Percentiles rank a stretch among this genome's conserved stretches.
phyloP scores from a whole-genome alignment of 2,888 invertebrate species.

The Drosophila melanosoma region DNA sequence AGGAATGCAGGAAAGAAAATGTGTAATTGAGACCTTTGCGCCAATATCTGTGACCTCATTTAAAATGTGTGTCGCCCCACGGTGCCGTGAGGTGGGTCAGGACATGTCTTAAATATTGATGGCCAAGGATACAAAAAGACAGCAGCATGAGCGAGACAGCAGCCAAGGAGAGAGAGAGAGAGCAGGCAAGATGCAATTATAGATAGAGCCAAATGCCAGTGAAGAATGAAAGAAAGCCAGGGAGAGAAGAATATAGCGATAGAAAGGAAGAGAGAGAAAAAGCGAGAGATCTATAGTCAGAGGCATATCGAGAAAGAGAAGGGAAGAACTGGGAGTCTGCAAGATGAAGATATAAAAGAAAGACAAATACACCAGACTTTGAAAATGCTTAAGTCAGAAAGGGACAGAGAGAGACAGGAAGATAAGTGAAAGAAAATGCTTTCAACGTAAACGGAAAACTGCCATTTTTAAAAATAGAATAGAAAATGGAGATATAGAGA shows the following conservation, averaged over 20 bases:
- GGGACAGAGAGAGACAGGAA: background rate
- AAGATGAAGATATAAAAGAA: background rate
- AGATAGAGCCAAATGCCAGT: background rate
- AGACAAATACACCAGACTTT: background rate
- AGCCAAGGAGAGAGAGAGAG: background rate
- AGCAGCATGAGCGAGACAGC: background rate
- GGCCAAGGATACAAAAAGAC: slow-evolving; percentile 33
- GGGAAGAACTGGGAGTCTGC: background rate
- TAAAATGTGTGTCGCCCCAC: slow-evolving; percentile 70
- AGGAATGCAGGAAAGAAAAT: slow-evolving; percentile 37
- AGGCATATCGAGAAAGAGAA: background rate
- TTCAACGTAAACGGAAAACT: background rate
- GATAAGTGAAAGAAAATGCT: background rate
- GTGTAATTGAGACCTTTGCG: slow-evolving; percentile 80
- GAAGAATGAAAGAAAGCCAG: background rate
- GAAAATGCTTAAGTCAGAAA: background rate
- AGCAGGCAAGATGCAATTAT: background rate
- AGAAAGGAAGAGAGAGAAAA: background rate
- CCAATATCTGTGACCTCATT: slow-evolving; percentile 80
- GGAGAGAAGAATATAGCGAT: background rate
- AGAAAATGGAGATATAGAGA: background rate
- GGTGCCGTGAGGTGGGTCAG: slow-evolving; percentile 75
- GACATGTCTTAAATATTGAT: slow-evolving; percentile 40
- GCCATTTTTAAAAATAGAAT: background rate
- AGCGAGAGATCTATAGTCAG: background rate